These are phyloP conservation scores for Phyllostomus discolor DNA, from an alignment of 2,113 vertebrate genomes.

Conservation along the genomic window DNA sequence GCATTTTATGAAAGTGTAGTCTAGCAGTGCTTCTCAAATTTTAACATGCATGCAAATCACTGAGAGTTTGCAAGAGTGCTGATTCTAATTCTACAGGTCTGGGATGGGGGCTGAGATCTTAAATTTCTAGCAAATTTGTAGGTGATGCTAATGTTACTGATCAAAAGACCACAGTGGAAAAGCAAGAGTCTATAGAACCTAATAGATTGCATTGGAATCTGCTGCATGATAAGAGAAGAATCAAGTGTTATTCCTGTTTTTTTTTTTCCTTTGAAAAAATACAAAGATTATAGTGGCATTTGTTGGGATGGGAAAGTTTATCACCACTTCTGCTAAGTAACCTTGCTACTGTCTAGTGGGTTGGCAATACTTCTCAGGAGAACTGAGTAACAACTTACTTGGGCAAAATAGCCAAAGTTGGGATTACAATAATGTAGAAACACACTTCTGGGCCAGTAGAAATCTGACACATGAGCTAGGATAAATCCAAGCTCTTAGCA, in stretches of 20 bases:
- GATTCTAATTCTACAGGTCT: neutral
- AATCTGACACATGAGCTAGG: neutral
- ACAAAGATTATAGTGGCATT: neutral
- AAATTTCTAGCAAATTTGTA: neutral
- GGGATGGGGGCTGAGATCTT: neutral
- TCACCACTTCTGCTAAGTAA: neutral
- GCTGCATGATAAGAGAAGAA: neutral
- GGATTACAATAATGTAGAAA: neutral
- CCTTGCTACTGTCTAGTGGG: neutral
- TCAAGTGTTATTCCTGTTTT: neutral
- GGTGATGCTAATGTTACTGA: neutral
- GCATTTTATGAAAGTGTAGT: neutral
- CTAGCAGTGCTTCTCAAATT: neutral
- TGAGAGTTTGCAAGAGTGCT: neutral
- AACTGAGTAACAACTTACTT: neutral
- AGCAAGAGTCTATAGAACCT: neutral
- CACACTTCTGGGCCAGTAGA: neutral
- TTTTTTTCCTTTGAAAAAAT: neutral
- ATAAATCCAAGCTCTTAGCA: conserved; percentile 14
- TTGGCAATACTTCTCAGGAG: neutral
- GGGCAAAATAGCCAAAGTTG: neutral
- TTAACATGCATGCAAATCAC: neutral
- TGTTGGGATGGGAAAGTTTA: neutral
- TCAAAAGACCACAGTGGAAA: neutral
- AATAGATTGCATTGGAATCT: neutral